Base-by-base conservation (phyloP, 2,797 vertebrate genomes). In the Acrossocheilus fasciatus region DNA sequence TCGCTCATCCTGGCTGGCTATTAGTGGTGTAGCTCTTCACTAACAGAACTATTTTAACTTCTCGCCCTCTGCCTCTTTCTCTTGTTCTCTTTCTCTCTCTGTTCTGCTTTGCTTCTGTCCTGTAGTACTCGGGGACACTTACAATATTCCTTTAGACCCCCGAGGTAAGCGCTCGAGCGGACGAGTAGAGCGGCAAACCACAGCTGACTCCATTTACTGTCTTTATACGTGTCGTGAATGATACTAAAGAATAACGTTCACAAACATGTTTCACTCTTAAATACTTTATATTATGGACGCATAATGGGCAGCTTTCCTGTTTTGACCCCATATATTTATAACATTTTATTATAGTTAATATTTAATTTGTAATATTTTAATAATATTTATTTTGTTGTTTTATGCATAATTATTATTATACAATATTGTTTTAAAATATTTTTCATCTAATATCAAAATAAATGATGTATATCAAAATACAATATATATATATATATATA, bases 111-210 rank as follows among this genome's bases (percentile, higher is more conserved):
- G 94, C 96, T 93, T 96, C 93, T 95, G 95, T 94, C 95, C 90
- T 95, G 92, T 97, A 99, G 98, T 99, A 92, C 97, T 99, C 94
- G 98, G 98, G 96, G 97, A 99, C 97, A 99, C 98, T 97, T 99
- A 99, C 97, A 99, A 99, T 99, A 99, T 99, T 94, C 98, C 98
- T 95, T 98, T 99, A 98, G 98, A 99, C 96, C 98, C 97, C 95
- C 97, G 98, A 99, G 98, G 98, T 99, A 98, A 99, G 84, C 69
- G 76, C 26, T 50, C 36, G 26, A 4, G 98, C 94, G 90, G 54
- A 88, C 20, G 87, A 85, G 43, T 80, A n/a, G 81, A 57, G 84
- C n/a, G 6, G 57, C 18, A 47, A 39, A 43, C 34, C 47, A 10
- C 7, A 4, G 0, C 57, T 3, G 45, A 66, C 43, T n/a, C 12